Evolutionary conservation across 2,888 invertebrate genomes (phyloP), one percentile per base, ranked within the genome.

Genomic region (Idaea dimidiata): DNA sequence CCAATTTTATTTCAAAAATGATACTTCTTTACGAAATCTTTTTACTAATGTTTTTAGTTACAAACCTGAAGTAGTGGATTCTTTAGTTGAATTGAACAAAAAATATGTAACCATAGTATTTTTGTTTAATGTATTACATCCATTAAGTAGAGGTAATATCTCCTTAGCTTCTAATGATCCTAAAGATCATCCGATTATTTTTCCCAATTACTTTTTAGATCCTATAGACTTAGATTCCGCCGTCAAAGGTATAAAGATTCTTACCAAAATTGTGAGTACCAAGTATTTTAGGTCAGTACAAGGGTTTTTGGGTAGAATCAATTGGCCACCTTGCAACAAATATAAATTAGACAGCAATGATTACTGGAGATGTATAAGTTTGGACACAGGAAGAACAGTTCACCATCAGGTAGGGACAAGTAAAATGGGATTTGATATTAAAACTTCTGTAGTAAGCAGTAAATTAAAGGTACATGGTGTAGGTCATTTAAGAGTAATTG

Each of bases 401-500:
- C 96, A 95, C 73, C 96, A 96, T 84, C 96, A 95, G 0, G 94
- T 94, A 6, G 95, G 96, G 8, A 94, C 94, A 0, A 88, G 93
- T 0, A 93, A 86, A 76, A 95, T 95, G 95, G 94, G 94, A 1
- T 86, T 91, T 0, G 72, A 77, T 53, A 77, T 76, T 4, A 63
- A 67, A 24, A 74, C 68, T 7, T 73, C 81, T 0, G 84, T 84
- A 0, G 84, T 85, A 0, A 94, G 95, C 79, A 93, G 94, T 0
- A 83, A 94, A 55, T 81, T 96, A 3, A 93, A 89, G 66, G 95
- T 96, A 0, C 93, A 95, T 64, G 95, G 95, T 0, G 88, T 96
- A 0, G 80, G 88, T 17, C 94, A 94, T 14, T 84, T 96, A 0
- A 89, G 96, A 54, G 95, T 96, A 0, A 94, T 94, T 0, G 96